Evolutionary conservation across 2,113 vertebrate species (phyloP), one percentile per base, ranked within the genome.

Genomic region (Alouatta palliata): DNA sequence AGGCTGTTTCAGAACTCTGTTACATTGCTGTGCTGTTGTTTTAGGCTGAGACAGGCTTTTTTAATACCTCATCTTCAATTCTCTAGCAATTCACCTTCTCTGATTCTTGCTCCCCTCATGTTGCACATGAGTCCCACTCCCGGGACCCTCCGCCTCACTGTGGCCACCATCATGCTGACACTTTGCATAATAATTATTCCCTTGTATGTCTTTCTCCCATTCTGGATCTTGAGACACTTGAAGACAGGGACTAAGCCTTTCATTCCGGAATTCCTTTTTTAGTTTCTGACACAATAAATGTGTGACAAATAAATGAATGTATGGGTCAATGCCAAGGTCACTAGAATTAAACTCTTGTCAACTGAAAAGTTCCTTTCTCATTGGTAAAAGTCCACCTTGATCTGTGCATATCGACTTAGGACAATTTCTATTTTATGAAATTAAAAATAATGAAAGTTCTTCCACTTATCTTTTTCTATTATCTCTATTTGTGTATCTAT

Each of bases 361-460:
- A 32, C 32, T 27, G 61, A 52, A 7, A 92, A 49, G 14, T 90
- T 77, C n/a, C 45, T 71, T 86, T 56, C 13, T 90, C 23, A 49
- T 8, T 58, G 54, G 49, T 37, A 16, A 64, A 45, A 58, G 32
- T 37, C 58, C n/a, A 1, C 79, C n/a, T 91, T 75, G 17, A 85
- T 66, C 49, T 88, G 16, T 27, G 3, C 14, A 17, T 40, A 25
- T 61, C 87, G 25, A 68, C 23, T 75, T 68, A 84, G 14, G 37
- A 12, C 6, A 35, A 30, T 61, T 95, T 80, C 20, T 64, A 14
- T 56, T 40, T 90, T 45, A 21, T 45, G 9, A 8, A 25, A 16
- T 77, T 75, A 90, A 86, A 54, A 76, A n/a, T 40, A 45, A 58
- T 43, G 47, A 12, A 27, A 75, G 40, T 54, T 95, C 35, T 84